These are phyloP conservation scores for Spisula solida DNA, from an alignment of 2,888 invertebrate genomes.

Conservation along the genomic window DNA sequence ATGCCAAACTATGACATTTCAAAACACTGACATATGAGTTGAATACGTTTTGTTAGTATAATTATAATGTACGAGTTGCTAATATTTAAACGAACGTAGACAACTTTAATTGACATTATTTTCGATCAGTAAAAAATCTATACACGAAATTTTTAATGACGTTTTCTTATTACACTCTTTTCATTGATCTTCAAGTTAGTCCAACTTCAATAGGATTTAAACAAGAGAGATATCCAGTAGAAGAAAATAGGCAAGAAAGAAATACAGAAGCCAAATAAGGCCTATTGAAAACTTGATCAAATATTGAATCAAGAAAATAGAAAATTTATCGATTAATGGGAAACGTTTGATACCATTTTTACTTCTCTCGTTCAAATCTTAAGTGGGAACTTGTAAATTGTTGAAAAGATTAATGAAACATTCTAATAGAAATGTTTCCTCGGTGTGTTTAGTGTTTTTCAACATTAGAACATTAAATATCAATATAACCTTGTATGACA, in stretches of 20 bases:
- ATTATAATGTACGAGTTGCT: too few species aligned
- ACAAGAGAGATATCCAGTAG: background rate
- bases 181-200: slow-evolving; percentile 22
- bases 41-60: too few species aligned
- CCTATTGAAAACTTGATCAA: slow-evolving; percentile 35
- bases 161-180: background rate
- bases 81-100: too few species aligned
- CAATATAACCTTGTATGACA: background rate
- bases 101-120: too few species aligned
- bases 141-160: background rate
- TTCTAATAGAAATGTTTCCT: background rate
- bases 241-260: slow-evolving; percentile 1
- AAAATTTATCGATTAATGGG: slow-evolving; percentile 32
- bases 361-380: background rate
- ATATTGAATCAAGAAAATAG: slow-evolving; percentile 45
- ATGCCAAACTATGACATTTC: too few species aligned
- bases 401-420: background rate
- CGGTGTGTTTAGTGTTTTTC: background rate
- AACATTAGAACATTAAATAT: slow-evolving; percentile 10
- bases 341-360: background rate
- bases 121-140: background rate
- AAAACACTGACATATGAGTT: too few species aligned
- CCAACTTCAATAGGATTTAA: background rate
- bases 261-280: slow-evolving; percentile 36
- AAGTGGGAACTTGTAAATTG: slow-evolving; percentile 3